These are phyloP conservation scores for Tautogolabrus adspersus DNA, from an alignment of 2,113 vertebrate species.

Conservation along the genomic window DNA sequence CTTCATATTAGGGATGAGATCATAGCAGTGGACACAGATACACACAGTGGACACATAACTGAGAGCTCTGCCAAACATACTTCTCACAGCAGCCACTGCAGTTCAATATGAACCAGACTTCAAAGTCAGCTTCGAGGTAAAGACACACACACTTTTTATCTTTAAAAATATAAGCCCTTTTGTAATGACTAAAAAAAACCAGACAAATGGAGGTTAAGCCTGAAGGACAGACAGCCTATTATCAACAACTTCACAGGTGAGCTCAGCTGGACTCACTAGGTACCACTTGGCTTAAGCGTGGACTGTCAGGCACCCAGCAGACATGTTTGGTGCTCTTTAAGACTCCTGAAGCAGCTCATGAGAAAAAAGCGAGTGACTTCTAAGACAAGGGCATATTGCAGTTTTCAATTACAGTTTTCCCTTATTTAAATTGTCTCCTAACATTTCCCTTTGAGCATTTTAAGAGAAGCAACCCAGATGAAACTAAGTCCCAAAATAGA, in stretches of 20 bases:
- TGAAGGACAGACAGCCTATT: constrained; percentile 3
- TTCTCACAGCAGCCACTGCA: constrained; percentile 22
- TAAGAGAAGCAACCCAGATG: constrained; percentile 9
- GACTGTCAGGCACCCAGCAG: too few relatives aligned
- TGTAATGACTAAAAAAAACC: too few relatives aligned
- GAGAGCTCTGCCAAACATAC: constrained; percentile 19
- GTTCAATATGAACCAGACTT: neutral
- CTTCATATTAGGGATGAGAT: constrained; percentile 71
- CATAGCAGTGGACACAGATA: constrained; percentile 32
- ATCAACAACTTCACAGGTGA: constrained; percentile 20
- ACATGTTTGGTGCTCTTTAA: too few relatives aligned
- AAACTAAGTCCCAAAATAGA: constrained; percentile 48
- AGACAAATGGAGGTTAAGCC: neutral
- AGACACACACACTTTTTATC: neutral
- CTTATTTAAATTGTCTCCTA: neutral
- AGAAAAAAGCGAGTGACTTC: neutral
- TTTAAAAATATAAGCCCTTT: too few relatives aligned
- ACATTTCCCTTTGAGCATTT: neutral
- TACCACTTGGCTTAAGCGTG: too few relatives aligned
- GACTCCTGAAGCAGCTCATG: too few relatives aligned
- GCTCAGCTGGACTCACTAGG: constrained; percentile 11
- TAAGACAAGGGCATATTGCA: neutral
- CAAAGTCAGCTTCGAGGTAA: neutral
- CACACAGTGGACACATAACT: constrained; percentile 29
- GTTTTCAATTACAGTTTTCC: neutral